Evolutionary conservation across 2,888 invertebrate genomes (phyloP), one percentile per base, ranked within the genome.

Genomic region (Cataglyphis cursor): DNA sequence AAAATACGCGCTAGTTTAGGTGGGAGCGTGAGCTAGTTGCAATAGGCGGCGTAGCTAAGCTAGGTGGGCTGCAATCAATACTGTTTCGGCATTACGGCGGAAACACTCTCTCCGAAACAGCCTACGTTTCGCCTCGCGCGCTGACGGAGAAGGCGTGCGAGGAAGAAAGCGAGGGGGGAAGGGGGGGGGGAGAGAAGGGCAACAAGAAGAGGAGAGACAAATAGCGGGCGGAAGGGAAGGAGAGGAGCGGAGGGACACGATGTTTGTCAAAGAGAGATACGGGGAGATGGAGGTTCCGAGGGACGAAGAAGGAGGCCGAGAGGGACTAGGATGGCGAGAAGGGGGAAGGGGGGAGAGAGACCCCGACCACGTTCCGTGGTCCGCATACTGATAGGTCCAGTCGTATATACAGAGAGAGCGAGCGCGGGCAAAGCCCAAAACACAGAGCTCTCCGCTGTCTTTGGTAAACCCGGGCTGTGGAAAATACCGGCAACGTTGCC

Each of bases 61-160:
- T 90, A 90, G 93, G 91, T 91, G 90, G 93, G 89, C 92, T 93
- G 94, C 94, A 95, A 94, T 95, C 94, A 94, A 95, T 95, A 94
- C 94, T 93, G 93, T 93, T 94, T 94, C 94, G 93, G 93, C 93
- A 94, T 95, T 94, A 94, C 94, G 92, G 90, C 93, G 93, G 94
- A 94, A 94, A 94, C 93, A 94, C 93, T 93, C 94, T 93, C 93
- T 91, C 92, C 89, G 92, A 94, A 94, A 93, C 93, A 91, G 93
- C 93, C 94, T 93, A 93, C 93, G 93, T 93, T 94, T 92, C 92
- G 90, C 90, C 83, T 90, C 87, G 89, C 88, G 88, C 89, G 74
- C 15, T 86, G 78, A 54, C 81, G 88, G 88, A 85, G 86, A 83
- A 84, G 72, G 81, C 73, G 85, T 61, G 85, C 70, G 80, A 81